Evolutionary conservation across 2,888 invertebrate genomes (phyloP), one percentile per base, ranked within the genome.

Genomic region (Aspidiotus destructor): DNA sequence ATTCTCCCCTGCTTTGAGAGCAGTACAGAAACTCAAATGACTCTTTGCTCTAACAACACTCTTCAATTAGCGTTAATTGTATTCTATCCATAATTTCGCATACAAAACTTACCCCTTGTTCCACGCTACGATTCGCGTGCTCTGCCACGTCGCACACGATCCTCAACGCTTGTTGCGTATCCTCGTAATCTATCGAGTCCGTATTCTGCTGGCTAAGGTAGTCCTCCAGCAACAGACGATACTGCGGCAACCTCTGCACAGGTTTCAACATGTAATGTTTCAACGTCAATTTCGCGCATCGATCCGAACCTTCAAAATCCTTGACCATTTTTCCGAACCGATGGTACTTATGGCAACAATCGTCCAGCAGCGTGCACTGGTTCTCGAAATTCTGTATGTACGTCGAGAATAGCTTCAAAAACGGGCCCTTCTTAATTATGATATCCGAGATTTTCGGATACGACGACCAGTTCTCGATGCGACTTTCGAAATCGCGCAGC

Each of bases 181-280:
- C 83, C 71, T 80, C 77, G 73, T 81, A 83, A 74, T 86, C 86
- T 5, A 79, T 77, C 72, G 80, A 79, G 62, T 77, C 76, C 69
- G 77, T 76, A 8, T 78, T 75, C 61, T 85, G 78, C 73, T 82
- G 79, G 73, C 80, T 81, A 64, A 82, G 75, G 75, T 85, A 86
- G 75, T 83, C 82, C 75, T 83, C 81, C 16, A 85, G 76, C 9
- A 85, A 76, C 5, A 85, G 76, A 72, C 82, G 80, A 75, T 85
- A 85, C 74, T 85, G 83, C n/a, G 85, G 84, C 71, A 86, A 81
- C 74, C 85, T 77, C 75, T 86, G 85, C 69, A 86, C 82, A 0
- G 85, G 85, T 76, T 85, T 85, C 70, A 85, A 76, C 84, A 86
- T 84, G 73, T 83, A 84, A 77, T 85, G 84, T 62, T 81, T 81